Conservation (phyloP, 2,797 vertebrate genomes). For the Phrynocephalus guinanensis region DNA sequence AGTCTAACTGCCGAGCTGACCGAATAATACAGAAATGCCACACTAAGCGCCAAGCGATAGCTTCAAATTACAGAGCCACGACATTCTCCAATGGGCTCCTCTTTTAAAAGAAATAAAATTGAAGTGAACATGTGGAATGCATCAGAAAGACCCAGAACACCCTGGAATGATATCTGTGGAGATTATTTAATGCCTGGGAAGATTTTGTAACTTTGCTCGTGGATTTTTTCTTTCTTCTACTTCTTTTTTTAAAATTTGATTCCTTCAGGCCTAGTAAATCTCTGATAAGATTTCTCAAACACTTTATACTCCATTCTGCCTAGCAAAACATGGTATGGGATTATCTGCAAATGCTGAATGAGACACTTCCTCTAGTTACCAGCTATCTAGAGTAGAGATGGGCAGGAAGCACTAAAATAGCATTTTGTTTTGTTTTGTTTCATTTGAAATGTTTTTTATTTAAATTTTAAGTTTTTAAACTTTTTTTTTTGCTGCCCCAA, state of each 20-base stretch:
- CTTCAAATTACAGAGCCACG: conserved; percentile 10
- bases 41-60: conserved; percentile 7
- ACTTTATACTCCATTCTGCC: rapidly evolving
- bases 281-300: conserved; percentile 29
- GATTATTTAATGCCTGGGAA: conserved; percentile 45
- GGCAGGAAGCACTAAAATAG: too few species aligned
- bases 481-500: too few species aligned
- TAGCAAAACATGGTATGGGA: background rate
- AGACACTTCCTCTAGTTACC: background rate
- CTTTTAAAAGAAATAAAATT: conserved; percentile 44
- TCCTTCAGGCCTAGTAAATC: conserved; percentile 36
- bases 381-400: background rate
- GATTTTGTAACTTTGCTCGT: conserved; percentile 30
- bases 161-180: conserved; percentile 11
- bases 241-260: conserved; percentile 8
- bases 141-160: conserved; percentile 5
- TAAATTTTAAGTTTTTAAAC: too few species aligned
- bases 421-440: too few species aligned
- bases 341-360: conserved; percentile 19
- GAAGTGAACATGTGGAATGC: conserved; percentile 15
- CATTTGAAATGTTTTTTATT: too few species aligned
- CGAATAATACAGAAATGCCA: conserved; percentile 36
- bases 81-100: background rate
- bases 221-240: background rate
- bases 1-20: background rate